These are phyloP conservation scores for Zonotrichia albicollis DNA, from an alignment of 2,797 vertebrate species.

Conservation along the genomic window DNA sequence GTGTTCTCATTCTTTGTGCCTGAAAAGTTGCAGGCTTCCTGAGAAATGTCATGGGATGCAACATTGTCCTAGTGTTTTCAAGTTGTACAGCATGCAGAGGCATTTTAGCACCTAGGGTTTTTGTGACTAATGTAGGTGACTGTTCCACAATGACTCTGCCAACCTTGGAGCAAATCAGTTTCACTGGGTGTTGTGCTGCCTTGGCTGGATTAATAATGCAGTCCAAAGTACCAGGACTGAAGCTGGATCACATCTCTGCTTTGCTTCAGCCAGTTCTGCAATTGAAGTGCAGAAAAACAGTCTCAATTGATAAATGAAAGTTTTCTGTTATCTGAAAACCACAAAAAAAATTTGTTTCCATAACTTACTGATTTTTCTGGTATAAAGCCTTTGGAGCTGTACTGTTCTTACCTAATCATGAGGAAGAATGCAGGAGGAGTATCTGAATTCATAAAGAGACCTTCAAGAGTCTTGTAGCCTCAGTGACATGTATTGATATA, in stretches of 20 bases:
- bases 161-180: not conserved
- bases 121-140: not conserved
- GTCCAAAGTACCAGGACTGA: not conserved
- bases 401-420: not conserved
- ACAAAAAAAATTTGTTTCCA: not conserved
- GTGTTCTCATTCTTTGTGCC: not conserved
- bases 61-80: not conserved
- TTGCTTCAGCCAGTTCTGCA: not conserved
- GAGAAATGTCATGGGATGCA: not conserved
- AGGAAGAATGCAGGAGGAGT: not conserved
- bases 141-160: not conserved
- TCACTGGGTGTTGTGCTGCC: not conserved
- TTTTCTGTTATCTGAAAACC: not conserved
- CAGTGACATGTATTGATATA: not conserved
- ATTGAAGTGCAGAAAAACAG: not conserved
- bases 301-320: not conserved
- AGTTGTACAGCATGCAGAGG: not conserved
- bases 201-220: not conserved
- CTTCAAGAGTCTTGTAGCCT: not conserved
- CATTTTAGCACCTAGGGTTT: not conserved
- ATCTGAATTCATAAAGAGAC: not conserved
- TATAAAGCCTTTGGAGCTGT: not conserved
- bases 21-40: not conserved
- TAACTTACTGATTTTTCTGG: not conserved
- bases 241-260: not conserved